Evolutionary conservation across 2,113 vertebrate genomes (phyloP).

Genomic region (Perca flavescens): DNA sequence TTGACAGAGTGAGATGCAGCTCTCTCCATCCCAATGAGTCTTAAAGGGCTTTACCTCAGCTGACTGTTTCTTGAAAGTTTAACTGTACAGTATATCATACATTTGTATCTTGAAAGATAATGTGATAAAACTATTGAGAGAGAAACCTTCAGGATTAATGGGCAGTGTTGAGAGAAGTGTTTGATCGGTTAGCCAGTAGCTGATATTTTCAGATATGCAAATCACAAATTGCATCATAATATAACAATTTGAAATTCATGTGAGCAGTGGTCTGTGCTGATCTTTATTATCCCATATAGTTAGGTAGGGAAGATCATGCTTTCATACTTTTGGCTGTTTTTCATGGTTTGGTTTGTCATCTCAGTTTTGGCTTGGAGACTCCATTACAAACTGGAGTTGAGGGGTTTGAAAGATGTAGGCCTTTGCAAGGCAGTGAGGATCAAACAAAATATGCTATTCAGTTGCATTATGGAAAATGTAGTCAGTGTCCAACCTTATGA

Average conservation of each 20-base stretch:
- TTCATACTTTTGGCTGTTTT: too few relatives aligned
- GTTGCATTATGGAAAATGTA: too few relatives aligned
- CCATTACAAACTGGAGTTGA: slow-evolving; percentile 8
- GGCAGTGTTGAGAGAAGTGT: neutral
- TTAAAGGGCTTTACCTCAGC: slow-evolving; percentile 18
- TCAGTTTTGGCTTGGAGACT: neutral
- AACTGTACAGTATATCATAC: too few relatives aligned
- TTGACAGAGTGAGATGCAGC: slow-evolving; percentile 17
- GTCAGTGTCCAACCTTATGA: neutral
- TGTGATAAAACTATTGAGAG: neutral
- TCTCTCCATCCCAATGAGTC: neutral
- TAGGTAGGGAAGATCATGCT: too few relatives aligned
- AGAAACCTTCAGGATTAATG: slow-evolving; percentile 21
- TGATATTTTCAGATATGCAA: slow-evolving; percentile 35
- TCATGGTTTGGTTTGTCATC: too few relatives aligned
- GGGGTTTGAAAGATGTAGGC: too few relatives aligned
- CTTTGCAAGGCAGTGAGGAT: too few relatives aligned
- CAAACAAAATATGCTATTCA: too few relatives aligned
- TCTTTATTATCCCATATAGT: neutral
- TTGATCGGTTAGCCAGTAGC: slow-evolving; percentile 30
- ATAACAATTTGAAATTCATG: slow-evolving; percentile 16
- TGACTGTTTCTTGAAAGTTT: neutral
- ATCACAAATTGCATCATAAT: slow-evolving; percentile 26
- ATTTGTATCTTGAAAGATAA: slow-evolving; percentile 5
- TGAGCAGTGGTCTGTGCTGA: neutral